Evolutionary conservation across 1,140 invertebrate genomes (phyloP).

Genomic region (Drosophila carrolli): DNA sequence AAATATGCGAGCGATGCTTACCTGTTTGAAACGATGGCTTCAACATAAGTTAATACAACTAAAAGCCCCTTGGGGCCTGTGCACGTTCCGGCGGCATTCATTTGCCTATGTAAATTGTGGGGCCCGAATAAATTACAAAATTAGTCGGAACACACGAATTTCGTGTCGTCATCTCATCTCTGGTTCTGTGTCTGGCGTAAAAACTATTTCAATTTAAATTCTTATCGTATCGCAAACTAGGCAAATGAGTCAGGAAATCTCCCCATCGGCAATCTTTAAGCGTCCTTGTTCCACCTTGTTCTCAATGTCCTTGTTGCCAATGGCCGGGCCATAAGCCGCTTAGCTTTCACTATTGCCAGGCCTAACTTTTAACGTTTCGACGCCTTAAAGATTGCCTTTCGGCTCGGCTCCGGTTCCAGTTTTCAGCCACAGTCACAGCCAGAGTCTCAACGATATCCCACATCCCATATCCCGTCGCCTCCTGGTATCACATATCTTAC

Average conservation of each 20-base stretch:
- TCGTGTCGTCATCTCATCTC: constrained; percentile 42
- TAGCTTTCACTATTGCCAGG: constrained; percentile 68
- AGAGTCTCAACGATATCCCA: neutral
- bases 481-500: constrained; percentile 77
- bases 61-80: constrained; percentile 21
- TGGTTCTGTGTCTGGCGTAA: constrained; percentile 25
- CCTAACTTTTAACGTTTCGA: constrained; percentile 81
- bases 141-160: constrained; percentile 57
- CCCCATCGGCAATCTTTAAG: constrained; percentile 40
- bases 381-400: constrained; percentile 59
- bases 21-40: constrained; percentile 35
- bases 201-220: constrained; percentile 78
- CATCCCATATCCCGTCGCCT: constrained; percentile 13
- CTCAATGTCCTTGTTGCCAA: constrained; percentile 34
- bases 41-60: constrained; percentile 50
- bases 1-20: constrained; percentile 40
- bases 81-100: constrained; percentile 37
- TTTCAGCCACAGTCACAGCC: constrained; percentile 3
- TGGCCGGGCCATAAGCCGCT: constrained; percentile 61
- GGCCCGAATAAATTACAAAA: constrained; percentile 64
- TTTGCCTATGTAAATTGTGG: constrained; percentile 62
- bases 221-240: constrained; percentile 57
- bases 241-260: constrained; percentile 45
- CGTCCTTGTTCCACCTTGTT: constrained; percentile 36
- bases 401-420: constrained; percentile 9